These are phyloP conservation scores for Maconellicoccus hirsutus DNA, from an alignment of 1,140 invertebrate species.

Conservation along the genomic window DNA sequence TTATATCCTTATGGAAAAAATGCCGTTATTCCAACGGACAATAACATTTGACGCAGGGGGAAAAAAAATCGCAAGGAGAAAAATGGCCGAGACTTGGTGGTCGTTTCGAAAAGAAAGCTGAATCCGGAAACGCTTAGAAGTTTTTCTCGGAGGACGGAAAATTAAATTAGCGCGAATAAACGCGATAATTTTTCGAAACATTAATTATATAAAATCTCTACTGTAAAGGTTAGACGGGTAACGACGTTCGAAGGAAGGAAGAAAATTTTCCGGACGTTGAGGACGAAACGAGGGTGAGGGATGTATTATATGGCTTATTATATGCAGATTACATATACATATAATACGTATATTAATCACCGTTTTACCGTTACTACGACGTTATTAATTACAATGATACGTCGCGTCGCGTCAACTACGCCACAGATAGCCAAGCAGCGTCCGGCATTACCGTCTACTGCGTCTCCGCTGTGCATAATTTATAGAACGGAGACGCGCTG, in stretches of 20 bases:
- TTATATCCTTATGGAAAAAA: too few species aligned
- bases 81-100: too few species aligned
- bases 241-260: background rate
- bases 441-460: background rate
- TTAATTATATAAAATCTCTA: constrained; percentile 12
- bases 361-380: background rate
- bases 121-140: background rate
- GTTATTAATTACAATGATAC: constrained; percentile 20
- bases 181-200: constrained; percentile 16
- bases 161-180: constrained; percentile 19
- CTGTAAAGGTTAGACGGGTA: background rate
- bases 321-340: constrained; percentile 22
- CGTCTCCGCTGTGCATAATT: background rate
- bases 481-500: background rate
- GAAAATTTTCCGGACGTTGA: background rate
- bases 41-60: too few species aligned
- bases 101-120: background rate
- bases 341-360: constrained; percentile 22
- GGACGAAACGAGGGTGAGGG: background rate
- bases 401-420: constrained; percentile 7
- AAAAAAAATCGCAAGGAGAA: too few species aligned
- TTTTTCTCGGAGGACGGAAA: constrained; percentile 10
- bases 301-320: background rate
- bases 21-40: too few species aligned
- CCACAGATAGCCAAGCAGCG: background rate